phyloP scores from a whole-genome alignment of 2,888 invertebrate species.

The Platycheirus rosarum region DNA sequence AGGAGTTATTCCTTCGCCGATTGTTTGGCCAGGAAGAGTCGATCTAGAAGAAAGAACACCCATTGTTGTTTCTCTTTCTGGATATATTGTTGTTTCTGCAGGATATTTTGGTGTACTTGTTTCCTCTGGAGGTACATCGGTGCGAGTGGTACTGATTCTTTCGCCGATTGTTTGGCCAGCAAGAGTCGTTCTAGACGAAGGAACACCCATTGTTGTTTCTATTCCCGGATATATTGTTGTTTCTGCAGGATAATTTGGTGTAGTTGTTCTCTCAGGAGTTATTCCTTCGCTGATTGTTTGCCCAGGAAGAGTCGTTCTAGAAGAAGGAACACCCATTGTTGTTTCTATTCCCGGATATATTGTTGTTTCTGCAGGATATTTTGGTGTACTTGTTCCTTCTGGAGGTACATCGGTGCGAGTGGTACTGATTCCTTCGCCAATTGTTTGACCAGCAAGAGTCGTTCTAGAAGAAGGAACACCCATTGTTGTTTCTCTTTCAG shows the following conservation, averaged over 20 bases:
- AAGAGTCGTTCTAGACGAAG: not conserved
- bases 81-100: conserved; percentile 26
- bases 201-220: not conserved
- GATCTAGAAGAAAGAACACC: too few relatives aligned
- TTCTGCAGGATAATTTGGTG: too few relatives aligned
- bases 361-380: too few relatives aligned
- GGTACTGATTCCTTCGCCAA: not conserved
- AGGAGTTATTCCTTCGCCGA: too few relatives aligned
- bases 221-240: not conserved
- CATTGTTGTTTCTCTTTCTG: not conserved
- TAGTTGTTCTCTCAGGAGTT: too few relatives aligned
- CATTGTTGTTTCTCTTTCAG: too few relatives aligned
- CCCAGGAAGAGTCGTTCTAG: not conserved
- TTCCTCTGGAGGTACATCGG: not conserved
- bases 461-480: not conserved
- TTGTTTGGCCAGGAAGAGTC: too few relatives aligned
- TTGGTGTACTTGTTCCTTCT: too few relatives aligned
- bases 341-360: not conserved
- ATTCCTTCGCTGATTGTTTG: not conserved
- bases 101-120: not conserved
- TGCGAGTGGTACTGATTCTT: too few relatives aligned
- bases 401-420: not conserved
- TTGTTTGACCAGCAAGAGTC: not conserved
- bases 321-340: not conserved
- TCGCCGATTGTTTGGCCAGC: too few relatives aligned